Evolutionary conservation across 1,140 invertebrate species (phyloP).

Genomic region (Tribolium madens): DNA sequence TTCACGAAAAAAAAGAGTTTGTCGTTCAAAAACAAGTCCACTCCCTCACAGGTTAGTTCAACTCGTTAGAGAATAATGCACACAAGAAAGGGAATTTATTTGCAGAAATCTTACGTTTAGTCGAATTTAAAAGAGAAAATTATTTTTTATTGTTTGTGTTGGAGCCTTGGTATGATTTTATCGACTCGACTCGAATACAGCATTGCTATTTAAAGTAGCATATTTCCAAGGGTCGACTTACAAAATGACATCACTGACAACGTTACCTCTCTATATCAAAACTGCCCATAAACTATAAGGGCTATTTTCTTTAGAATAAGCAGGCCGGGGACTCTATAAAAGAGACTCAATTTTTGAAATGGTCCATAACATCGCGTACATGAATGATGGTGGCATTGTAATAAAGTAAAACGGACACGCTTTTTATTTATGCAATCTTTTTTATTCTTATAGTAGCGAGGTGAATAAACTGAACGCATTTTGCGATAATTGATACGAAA

Average conservation of each 20-base stretch:
- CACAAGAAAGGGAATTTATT: no score
- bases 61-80: no score
- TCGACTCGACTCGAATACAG: not conserved
- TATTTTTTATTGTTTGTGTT: slow-evolving; percentile 10
- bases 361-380: slow-evolving; percentile 47
- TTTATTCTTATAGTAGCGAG: not conserved
- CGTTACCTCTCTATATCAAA: slow-evolving; percentile 17
- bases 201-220: not conserved
- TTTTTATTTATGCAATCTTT: slow-evolving; percentile 13
- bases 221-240: not conserved
- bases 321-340: slow-evolving; percentile 42
- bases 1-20: no score
- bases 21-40: no score
- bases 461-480: not conserved
- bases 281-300: slow-evolving; percentile 40
- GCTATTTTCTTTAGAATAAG: slow-evolving; percentile 44
- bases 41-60: no score
- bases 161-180: not conserved
- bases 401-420: slow-evolving; percentile 29
- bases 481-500: not conserved
- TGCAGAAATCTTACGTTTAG: no score
- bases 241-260: not conserved
- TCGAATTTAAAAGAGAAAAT: slow-evolving; percentile 32
- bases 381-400: slow-evolving; percentile 38
- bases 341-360: slow-evolving; percentile 49